phyloP scores from a whole-genome alignment of 2,888 invertebrate genomes.

The Molorchus minor region DNA sequence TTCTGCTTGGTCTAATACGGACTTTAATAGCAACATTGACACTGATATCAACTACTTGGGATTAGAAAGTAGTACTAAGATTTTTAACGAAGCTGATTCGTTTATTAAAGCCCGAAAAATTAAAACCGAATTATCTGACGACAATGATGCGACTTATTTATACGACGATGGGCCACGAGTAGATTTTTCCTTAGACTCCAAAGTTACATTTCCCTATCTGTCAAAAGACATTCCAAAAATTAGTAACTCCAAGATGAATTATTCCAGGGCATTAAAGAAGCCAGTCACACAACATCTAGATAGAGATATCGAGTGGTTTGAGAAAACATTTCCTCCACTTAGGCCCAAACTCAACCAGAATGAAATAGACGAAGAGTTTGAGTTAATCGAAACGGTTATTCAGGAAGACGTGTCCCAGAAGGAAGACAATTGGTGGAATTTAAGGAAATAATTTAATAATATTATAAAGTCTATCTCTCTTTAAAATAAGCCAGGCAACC shows the following conservation, averaged over 20 bases:
- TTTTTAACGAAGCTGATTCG: background rate
- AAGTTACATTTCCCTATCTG: conserved; percentile 12
- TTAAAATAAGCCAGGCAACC: too few relatives aligned
- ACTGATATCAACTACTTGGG: background rate
- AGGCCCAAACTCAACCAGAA: conserved; percentile 13
- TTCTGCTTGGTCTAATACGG: background rate
- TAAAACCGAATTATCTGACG: background rate
- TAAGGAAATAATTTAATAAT: conserved; percentile 16
- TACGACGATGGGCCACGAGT: conserved; percentile 1
- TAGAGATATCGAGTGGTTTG: conserved; percentile 22
- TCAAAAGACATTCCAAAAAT: conserved; percentile 6
- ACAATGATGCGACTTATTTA: too few relatives aligned
- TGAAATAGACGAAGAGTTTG: conserved; percentile 36
- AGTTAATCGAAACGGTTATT: conserved; percentile 36
- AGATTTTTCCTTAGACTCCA: conserved; percentile 4
- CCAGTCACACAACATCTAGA: background rate
- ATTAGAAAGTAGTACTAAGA: background rate
- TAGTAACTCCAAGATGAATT: conserved; percentile 9
- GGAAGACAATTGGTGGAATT: conserved; percentile 33
- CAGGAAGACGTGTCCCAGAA: conserved; percentile 27
- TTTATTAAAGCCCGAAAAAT: background rate
- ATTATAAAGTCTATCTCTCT: too few relatives aligned
- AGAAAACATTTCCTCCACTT: conserved; percentile 23
- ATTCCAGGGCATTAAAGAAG: conserved; percentile 16
- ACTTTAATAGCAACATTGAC: background rate